Evolutionary conservation across 2,797 vertebrate genomes (phyloP), one percentile per base, ranked within the genome.

Genomic region (Hyperoplus immaculatus): DNA sequence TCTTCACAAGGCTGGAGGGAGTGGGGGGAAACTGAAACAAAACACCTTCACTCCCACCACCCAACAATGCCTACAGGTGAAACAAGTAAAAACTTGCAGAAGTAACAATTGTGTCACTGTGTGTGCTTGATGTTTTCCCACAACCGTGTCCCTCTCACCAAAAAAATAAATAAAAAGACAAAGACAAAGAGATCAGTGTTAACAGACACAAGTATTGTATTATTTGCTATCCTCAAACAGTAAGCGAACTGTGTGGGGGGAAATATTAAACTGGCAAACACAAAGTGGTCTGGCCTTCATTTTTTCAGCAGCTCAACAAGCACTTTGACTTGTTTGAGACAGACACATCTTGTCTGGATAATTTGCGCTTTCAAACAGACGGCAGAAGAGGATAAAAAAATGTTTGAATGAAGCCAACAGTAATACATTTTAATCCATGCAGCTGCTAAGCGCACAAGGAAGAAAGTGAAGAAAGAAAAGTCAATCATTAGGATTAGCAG

Each of bases 1-100:
- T 72, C 54, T 80, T 49, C 72, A 38, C 7, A 66, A 59, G 61
- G 16, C 39, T 64, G 74, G 87, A 55, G 83, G 82, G 82, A 77
- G 74, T 70, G 72, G 36, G 55, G 60, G 29, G 0, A 73, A 58
- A 68, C 58, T 84, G 89, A 93, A 91, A 93, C 70, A 51, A 13
- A 89, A 88, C 71, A 88, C 87, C 75, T 85, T 69, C 58, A 46
- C 72, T 63, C 59, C 76, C 66, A 53, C 71, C 41, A 42, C 56
- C 3, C 61, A 49, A 6, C 5, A 29, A 29, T 36, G 46, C 18
- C 29, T 7, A 3, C 4, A 77, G 76, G 82, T 85, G 53, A 85
- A 67, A 80, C 87, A 73, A 85, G 87, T 21, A 14, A 18, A 78
- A 80, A 83, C 82, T n/a, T 80, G 87, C 8, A 46, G 51, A 21